Evolutionary conservation across 2,113 vertebrate genomes (phyloP).

Genomic region (Saguinus imperator): DNA sequence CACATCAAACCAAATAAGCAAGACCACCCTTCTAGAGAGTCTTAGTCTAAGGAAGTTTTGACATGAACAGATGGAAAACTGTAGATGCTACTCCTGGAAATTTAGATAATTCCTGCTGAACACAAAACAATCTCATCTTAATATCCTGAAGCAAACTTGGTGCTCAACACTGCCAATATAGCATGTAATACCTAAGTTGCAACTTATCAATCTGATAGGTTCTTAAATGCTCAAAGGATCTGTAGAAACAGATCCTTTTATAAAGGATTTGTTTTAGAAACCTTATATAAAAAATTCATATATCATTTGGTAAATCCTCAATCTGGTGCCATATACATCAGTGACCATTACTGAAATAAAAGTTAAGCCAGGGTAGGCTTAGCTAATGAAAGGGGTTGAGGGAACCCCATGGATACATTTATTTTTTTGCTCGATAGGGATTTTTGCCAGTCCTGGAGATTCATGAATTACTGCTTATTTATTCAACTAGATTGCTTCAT

Average conservation of each 20-base stretch:
- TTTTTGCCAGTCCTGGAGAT: background rate
- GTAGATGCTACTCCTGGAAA: background rate
- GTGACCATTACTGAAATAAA: background rate
- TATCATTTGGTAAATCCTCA: background rate
- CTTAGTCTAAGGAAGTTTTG: background rate
- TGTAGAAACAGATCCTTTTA: constrained; percentile 1
- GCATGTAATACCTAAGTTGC: background rate
- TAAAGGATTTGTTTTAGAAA: background rate
- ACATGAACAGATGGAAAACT: background rate
- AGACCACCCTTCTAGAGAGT: background rate
- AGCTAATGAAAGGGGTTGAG: background rate
- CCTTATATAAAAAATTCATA: background rate
- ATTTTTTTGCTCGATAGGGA: background rate
- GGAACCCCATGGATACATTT: background rate
- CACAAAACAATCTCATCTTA: background rate
- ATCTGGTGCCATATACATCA: background rate
- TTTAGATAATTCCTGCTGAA: background rate
- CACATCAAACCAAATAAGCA: background rate
- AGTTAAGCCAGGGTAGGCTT: background rate
- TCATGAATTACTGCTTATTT: background rate
- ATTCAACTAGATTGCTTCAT: background rate
- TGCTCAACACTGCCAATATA: background rate
- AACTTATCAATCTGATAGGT: background rate
- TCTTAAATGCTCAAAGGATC: background rate
- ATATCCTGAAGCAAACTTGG: background rate